Evolutionary conservation across 2,888 invertebrate genomes (phyloP).

Genomic region (Smittia aterrima): DNA sequence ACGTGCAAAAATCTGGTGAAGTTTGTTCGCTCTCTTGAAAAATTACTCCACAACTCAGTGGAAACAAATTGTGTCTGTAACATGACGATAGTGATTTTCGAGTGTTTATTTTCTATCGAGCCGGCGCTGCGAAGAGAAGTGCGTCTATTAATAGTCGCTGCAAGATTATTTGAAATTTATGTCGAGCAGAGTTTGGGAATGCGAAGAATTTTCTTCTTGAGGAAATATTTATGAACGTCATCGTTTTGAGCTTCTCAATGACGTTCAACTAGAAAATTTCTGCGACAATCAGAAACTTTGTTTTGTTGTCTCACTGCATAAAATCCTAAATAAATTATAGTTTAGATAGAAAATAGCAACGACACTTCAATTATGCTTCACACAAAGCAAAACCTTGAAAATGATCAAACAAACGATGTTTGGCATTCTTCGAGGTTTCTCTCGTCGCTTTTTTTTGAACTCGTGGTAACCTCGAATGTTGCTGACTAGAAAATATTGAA

Average conservation of each 20-base stretch:
- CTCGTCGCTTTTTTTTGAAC: too few relatives aligned
- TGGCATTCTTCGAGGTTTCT: not conserved
- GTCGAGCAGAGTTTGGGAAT: not conserved
- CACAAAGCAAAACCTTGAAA: too few relatives aligned
- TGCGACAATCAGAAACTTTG: too few relatives aligned
- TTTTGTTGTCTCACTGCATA: too few relatives aligned
- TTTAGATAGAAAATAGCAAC: too few relatives aligned
- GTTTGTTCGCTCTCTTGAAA: too few relatives aligned
- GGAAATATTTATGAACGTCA: not conserved
- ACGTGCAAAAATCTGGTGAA: too few relatives aligned
- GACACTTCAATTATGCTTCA: too few relatives aligned
- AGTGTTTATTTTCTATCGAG: constrained; percentile 7
- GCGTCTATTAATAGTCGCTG: constrained; percentile 9
- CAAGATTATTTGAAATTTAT: not conserved
- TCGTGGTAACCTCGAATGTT: too few relatives aligned
- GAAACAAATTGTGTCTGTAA: not conserved
- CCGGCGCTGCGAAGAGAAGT: not conserved
- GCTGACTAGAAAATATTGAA: too few relatives aligned
- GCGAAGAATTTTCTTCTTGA: not conserved
- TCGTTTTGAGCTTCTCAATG: not conserved
- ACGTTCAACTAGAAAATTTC: not conserved
- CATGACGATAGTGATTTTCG: not conserved
- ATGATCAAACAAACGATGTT: not conserved
- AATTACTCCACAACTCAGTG: too few relatives aligned
- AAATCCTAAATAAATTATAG: too few relatives aligned